Evolutionary conservation across 2,888 invertebrate species (phyloP), one percentile per base, ranked within the genome.

Genomic region (Drosophila algonquin): DNA sequence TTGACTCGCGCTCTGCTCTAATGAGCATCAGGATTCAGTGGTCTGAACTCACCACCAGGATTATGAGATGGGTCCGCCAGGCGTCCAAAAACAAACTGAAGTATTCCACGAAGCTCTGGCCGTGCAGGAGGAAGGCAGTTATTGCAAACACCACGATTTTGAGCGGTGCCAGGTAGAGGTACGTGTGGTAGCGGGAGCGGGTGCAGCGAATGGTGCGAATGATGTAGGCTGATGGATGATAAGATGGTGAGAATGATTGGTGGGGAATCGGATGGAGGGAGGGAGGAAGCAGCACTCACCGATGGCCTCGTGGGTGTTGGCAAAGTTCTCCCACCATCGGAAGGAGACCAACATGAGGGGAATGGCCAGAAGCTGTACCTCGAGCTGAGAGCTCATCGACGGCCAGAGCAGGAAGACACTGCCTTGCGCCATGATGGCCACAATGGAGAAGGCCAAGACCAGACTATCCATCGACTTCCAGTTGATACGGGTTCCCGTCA

Each of bases 261-360:
- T 2, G 48, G 24, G 27, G 21, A 10, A 9, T 48, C 74, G 76
- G 12, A 6, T 32, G n/a, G 14, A 30, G 45, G 21, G 16, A 82
- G 24, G 18, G 35, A 18, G n/a, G 16, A 47, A 10, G 8, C 14
- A 44, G 4, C 51, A 72, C 73, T 90, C 75, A 90, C 91, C 90
- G 52, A 90, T 77, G 27, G 79, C 83, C 35, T 86, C 76, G 68
- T 89, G 81, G 9, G 86, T 88, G 24, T 94, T 93, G 6, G 96
- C 93, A 90, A 94, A 97, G 91, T 97, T 97, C 90, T 96, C 95
- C 97, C 97, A 97, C 96, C 97, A 97, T 24, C 96, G 95, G 52
- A 95, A 93, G 0, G 97, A 97, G 61, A 95, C 94, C 30, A 96
- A 92, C 35, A 95, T 80, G 57, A 96, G 93, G 3, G 95, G 94